Evolutionary conservation across 1,140 invertebrate species (phyloP), one percentile per base, ranked within the genome.

Genomic region (Sitobion miscanthi): DNA sequence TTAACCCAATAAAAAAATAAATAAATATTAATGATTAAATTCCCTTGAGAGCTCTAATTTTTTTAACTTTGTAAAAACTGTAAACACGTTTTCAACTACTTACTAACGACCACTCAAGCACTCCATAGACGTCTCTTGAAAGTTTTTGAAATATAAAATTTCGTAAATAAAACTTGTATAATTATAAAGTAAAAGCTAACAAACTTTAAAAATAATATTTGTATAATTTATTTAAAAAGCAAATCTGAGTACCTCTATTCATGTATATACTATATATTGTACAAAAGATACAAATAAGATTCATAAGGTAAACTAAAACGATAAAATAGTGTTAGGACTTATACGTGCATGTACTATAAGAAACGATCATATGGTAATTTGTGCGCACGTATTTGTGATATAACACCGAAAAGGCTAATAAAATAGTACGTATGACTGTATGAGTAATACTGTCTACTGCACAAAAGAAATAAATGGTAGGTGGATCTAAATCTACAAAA

Each of bases 141-240:
- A 88, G 30, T 88, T 88, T 88, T 30, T 9, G 17, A 35, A 52
- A 88, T 20, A 52, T 35, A 88, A 52, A 54, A 88, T 52, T 88
- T 88, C 8, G 47, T 35, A 52, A 54, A n/a, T 88, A 86, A 88
- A 88, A 88, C 47, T 88, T 88, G 86, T 52, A 52, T 88, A 42
- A 86, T 86, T 86, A 86, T n/a, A 87, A 87, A 87, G 5, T 87
- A 52, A 52, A 88, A 54, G 52, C 86, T 52, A 52, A 52, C 47
- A 52, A 52, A 88, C 47, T 52, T 52, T 86, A n/a, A 86, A 88
- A 52, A 88, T 49, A 88, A 42, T 52, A 88, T 88, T 52, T 88
- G 14, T 42, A 49, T 30, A 88, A 30, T 88, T 52, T 88, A 52
- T 88, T 88, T 88, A 49, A 52, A 42, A 52, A 88, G 47, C 7